These are phyloP conservation scores for Brachionus plicatilis DNA, from an alignment of 1,140 invertebrate genomes.

Conservation along the genomic window DNA sequence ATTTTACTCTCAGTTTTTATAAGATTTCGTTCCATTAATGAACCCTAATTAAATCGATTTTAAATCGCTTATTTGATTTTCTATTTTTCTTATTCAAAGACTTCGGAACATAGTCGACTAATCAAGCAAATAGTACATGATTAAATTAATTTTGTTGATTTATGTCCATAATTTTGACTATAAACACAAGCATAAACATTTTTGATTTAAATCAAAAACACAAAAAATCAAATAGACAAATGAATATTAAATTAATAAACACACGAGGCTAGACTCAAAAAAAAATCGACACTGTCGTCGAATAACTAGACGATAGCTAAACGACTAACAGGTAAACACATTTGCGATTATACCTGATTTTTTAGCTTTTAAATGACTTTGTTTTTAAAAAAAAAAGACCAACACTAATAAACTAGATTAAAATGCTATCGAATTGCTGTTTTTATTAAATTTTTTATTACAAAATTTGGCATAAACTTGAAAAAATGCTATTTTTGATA, in stretches of 20 bases:
- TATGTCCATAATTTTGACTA: constrained; percentile 1
- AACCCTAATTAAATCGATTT: constrained; percentile 1
- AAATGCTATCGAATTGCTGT: neutral
- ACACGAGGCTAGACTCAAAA: neutral
- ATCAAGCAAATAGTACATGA: neutral
- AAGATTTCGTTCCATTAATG: neutral
- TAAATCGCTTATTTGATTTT: constrained; percentile 1
- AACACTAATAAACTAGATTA: neutral
- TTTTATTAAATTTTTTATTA: neutral
- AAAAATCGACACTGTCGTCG: neutral
- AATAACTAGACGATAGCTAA: neutral
- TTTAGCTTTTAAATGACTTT: neutral
- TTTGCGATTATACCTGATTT: neutral
- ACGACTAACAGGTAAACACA: neutral
- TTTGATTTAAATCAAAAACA: constrained; percentile 2
- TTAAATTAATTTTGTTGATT: constrained; percentile 3
- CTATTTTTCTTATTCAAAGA: neutral
- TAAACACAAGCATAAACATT: constrained; percentile 1
- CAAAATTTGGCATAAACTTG: neutral
- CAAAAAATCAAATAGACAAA: neutral
- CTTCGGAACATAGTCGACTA: neutral
- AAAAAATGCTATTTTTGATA: neutral
- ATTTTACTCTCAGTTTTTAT: neutral
- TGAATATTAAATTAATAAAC: constrained; percentile 3
- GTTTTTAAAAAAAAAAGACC: neutral